A percentile compares a stretch with the other conserved stretches of the same genome.
These are phyloP conservation scores for Aphelenchoides fujianensis DNA, from an alignment of 1,140 invertebrate species.

Conservation along the genomic window DNA sequence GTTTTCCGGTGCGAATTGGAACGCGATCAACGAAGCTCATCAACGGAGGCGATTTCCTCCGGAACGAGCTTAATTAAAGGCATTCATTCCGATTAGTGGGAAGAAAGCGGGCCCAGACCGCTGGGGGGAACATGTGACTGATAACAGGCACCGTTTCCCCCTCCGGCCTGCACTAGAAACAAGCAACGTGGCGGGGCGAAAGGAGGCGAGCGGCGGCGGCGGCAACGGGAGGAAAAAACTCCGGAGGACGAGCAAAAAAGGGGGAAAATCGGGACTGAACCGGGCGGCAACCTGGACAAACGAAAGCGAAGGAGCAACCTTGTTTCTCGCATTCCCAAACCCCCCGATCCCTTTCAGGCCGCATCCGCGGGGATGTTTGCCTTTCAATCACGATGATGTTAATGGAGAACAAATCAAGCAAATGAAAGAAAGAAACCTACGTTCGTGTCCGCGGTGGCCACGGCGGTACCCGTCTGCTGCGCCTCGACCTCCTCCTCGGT, in stretches of 20 bases:
- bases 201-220: not conserved
- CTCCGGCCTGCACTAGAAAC: constrained; percentile 1
- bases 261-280: not conserved
- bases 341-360: not conserved
- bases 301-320: not conserved
- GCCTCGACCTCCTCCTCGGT: not conserved
- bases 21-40: not conserved
- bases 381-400: not conserved
- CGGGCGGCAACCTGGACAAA: constrained; percentile 2
- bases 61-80: not conserved
- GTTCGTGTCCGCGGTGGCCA: not conserved
- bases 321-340: too few species aligned
- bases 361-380: not conserved
- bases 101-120: not conserved
- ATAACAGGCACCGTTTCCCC: not conserved
- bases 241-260: not conserved
- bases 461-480: too few species aligned
- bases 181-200: not conserved
- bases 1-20: not conserved
- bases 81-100: not conserved
- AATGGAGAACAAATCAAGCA: not conserved
- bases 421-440: not conserved
- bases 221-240: too few species aligned
- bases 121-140: constrained; percentile 4
- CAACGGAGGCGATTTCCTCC: too few species aligned